phyloP scores from a whole-genome alignment of 2,113 vertebrate species.

The Amblyopsis rosae region DNA sequence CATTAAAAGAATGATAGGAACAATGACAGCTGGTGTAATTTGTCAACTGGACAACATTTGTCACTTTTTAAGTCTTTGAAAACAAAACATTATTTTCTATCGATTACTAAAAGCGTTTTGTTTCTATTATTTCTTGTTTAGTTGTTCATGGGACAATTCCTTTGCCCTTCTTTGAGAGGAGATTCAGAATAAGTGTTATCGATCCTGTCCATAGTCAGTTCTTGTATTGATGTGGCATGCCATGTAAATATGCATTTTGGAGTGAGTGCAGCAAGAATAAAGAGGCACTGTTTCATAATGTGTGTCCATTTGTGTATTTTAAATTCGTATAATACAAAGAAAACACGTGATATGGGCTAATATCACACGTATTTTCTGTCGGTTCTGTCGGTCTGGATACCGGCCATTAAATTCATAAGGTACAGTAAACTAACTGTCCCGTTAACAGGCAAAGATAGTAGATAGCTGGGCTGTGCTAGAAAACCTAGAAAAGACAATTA shows the following conservation, averaged over 20 bases:
- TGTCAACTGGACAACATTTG: slow-evolving; percentile 32
- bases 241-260: slow-evolving; percentile 84
- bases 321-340: background rate
- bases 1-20: slow-evolving; percentile 4
- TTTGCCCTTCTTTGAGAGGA: slow-evolving; percentile 50
- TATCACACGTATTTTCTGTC: too few species aligned
- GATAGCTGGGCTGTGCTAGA: too few species aligned
- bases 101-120: slow-evolving; percentile 49
- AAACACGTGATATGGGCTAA: too few species aligned
- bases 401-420: too few species aligned
- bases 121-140: slow-evolving; percentile 56
- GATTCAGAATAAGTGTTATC: slow-evolving; percentile 71
- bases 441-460: too few species aligned
- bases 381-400: too few species aligned
- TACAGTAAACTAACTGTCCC: too few species aligned
- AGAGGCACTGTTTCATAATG: slow-evolving; percentile 80
- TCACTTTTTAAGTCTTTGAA: slow-evolving; percentile 58
- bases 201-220: slow-evolving; percentile 77
- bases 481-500: too few species aligned
- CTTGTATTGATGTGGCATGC: slow-evolving; percentile 83
- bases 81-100: slow-evolving; percentile 58
- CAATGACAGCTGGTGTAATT: slow-evolving; percentile 4
- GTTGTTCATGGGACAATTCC: slow-evolving; percentile 45
- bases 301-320: slow-evolving; percentile 33
- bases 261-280: slow-evolving; percentile 81